A percentile compares a stretch with the other conserved stretches of the same genome.
These are phyloP conservation scores for Hymenopus coronatus DNA, from an alignment of 2,888 invertebrate genomes.

Conservation along the genomic window DNA sequence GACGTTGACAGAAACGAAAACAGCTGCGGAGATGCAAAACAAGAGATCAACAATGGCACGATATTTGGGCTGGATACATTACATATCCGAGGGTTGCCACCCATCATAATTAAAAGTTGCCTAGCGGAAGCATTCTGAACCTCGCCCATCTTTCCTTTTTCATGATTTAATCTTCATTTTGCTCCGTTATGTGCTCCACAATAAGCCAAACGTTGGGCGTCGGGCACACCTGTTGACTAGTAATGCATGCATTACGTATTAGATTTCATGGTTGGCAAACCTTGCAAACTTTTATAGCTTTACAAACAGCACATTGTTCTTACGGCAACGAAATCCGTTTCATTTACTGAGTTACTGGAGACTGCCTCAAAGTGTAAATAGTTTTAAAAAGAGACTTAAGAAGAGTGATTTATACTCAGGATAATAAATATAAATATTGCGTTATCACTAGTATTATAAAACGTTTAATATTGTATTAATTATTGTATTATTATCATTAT, in stretches of 20 bases:
- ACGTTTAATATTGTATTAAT: no score
- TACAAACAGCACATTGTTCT: not conserved
- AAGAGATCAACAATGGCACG: not conserved
- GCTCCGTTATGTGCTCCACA: not conserved
- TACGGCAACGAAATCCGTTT: no score
- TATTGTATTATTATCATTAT: no score
- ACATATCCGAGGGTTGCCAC: not conserved
- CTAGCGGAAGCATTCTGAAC: not conserved
- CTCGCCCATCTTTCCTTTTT: not conserved
- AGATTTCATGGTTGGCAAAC: not conserved
- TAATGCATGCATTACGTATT: not conserved
- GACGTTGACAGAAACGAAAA: not conserved
- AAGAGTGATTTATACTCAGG: no score
- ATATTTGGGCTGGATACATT: not conserved
- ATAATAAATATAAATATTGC: no score
- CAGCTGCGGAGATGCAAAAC: not conserved
- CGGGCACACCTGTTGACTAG: not conserved
- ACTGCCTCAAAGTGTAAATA: no score
- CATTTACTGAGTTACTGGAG: no score
- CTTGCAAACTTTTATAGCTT: not conserved
- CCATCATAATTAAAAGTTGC: not conserved
- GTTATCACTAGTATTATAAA: no score
- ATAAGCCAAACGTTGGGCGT: not conserved
- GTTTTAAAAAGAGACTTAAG: no score
- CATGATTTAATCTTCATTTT: not conserved